Evolutionary conservation across 2,113 vertebrate genomes (phyloP), one percentile per base, ranked within the genome.

Genomic region (Sterrhoptilus dennistouni): DNA sequence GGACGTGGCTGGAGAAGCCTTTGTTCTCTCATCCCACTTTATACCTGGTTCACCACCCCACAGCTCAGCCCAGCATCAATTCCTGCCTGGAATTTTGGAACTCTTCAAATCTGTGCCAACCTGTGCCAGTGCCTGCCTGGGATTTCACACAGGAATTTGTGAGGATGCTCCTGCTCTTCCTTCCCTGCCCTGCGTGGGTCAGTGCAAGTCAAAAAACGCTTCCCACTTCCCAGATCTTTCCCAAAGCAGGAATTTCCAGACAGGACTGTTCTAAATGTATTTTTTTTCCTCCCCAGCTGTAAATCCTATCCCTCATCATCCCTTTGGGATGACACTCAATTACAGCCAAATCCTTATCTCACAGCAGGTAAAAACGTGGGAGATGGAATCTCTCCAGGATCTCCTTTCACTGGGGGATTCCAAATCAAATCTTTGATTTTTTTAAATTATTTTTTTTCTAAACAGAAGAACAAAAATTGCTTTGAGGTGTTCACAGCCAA

Each of bases 91-190:
- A 8, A 31, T 20, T 18, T 4, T 15, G 12, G 25, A n/a, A n/a
- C 5, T 4, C 33, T 65, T 24, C 25, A 14, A 14, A 11, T 20
- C 25, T 1, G 54, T 2, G 76, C 22, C 33, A 23, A 1, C n/a
- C 65, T 8, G 4, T 2, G 11, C 57, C 16, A 4, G 11, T 0
- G 47, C 24, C 8, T 7, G 4, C 52, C 3, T 11, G 44, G 63
- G 23, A 27, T n/a, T 11, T 24, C 1, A 2, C 6, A 0, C 19
- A 2, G 54, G 13, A 12, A 11, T 2, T 6, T 0, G 0, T 1
- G 24, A 47, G 82, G 36, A 14, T 52, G 24, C 36, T 76, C 88
- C 27, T 33, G 9, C 74, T 68, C 86, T 7, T 54, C 64, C 66
- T 57, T 29, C 78, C 38, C 50, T 49, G 16, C 38, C 31, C 71